Evolutionary conservation across 2,888 invertebrate species (phyloP).

Genomic region (Xestia ashworthii): DNA sequence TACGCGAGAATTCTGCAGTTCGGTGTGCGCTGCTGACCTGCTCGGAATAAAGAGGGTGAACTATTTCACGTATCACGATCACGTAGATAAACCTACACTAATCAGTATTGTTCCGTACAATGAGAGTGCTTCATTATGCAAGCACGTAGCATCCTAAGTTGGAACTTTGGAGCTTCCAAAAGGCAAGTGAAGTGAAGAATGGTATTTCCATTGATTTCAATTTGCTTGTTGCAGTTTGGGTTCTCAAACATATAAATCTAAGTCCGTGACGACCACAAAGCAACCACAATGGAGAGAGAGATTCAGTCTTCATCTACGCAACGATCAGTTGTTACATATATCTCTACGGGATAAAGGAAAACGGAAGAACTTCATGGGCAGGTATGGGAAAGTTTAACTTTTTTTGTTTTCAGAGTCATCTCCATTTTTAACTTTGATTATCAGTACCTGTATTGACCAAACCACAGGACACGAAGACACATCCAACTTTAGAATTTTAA

Average conservation of each 20-base stretch:
- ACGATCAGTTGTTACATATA: slow-evolving; percentile 76
- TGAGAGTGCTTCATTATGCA: too few species aligned
- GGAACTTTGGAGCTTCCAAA: too few species aligned
- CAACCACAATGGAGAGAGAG: slow-evolving; percentile 84
- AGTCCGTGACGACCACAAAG: slow-evolving; percentile 73
- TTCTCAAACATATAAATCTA: slow-evolving; percentile 79
- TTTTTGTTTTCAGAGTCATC: not conserved
- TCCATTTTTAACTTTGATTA: not conserved
- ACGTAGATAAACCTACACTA: not conserved
- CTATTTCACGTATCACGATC: too few species aligned
- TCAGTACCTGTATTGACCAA: not conserved
- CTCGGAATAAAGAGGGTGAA: too few species aligned
- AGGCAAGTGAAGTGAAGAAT: too few species aligned
- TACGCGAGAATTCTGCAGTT: too few species aligned
- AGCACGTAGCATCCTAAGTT: too few species aligned
- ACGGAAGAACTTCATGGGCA: slow-evolving; percentile 85
- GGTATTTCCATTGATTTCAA: slow-evolving; percentile 10
- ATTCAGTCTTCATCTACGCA: slow-evolving; percentile 77
- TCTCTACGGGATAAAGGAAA: slow-evolving; percentile 84
- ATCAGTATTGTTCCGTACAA: not conserved
- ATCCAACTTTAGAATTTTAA: not conserved
- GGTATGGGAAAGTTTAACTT: slow-evolving; percentile 68
- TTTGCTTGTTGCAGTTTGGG: slow-evolving; percentile 76
- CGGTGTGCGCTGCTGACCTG: too few species aligned
- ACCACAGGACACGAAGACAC: not conserved